Conservation (phyloP, 2,113 vertebrate genomes). For the Oncorhynchus mykiss region DNA sequence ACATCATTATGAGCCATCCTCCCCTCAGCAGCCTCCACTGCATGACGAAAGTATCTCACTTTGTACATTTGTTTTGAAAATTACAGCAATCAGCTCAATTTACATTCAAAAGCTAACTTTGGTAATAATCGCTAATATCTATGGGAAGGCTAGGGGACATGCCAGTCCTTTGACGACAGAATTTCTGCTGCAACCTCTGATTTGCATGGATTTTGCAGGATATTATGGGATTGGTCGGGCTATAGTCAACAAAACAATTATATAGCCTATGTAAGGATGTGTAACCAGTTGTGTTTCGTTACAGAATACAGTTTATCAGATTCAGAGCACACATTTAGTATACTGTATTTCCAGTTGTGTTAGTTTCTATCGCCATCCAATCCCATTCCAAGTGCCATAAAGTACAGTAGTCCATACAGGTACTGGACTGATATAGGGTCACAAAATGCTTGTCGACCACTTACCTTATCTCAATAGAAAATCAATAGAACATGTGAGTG, state of each 20-base stretch:
- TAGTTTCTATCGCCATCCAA: neutral
- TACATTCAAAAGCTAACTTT: too few relatives aligned
- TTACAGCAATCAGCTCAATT: too few relatives aligned
- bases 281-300: neutral
- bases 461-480: neutral
- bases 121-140: too few relatives aligned
- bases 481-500: neutral
- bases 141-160: too few relatives aligned
- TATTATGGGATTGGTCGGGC: too few relatives aligned
- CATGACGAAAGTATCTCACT: too few relatives aligned
- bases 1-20: too few relatives aligned
- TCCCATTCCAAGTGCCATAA: conserved; percentile 6
- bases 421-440: conserved; percentile 24
- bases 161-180: too few relatives aligned
- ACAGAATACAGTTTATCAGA: neutral
- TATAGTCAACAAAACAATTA: neutral
- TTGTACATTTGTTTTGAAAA: too few relatives aligned
- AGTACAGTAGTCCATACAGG: neutral
- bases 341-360: neutral
- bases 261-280: neutral
- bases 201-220: too few relatives aligned
- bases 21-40: too few relatives aligned
- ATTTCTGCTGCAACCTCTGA: too few relatives aligned
- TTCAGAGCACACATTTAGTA: neutral
- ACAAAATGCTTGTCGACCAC: neutral